These are phyloP conservation scores for Aurelia sp. DNA, from an alignment of 30 jellyfish, hydroid and myxozoan species.

Conservation along the genomic window DNA sequence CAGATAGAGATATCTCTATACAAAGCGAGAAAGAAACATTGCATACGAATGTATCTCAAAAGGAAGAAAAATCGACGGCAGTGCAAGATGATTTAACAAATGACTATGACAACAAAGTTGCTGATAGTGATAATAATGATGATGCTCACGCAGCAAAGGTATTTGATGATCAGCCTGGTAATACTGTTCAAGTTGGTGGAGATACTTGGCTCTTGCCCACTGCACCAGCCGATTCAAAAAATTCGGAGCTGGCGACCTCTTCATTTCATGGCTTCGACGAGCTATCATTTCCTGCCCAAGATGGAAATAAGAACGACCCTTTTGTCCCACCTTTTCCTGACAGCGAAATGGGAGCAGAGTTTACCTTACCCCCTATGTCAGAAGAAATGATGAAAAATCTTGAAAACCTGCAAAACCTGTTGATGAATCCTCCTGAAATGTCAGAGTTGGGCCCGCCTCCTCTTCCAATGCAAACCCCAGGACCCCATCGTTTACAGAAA, in stretches of 20 bases:
- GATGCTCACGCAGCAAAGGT: background rate
- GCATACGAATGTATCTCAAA: background rate
- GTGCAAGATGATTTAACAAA: background rate
- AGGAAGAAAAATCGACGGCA: background rate
- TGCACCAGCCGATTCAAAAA: background rate
- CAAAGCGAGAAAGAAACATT: background rate
- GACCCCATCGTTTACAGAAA: slow-evolving; percentile 45
- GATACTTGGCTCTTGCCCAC: slow-evolving; percentile 31
- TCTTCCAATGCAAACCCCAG: slow-evolving; percentile 22
- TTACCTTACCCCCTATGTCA: slow-evolving; percentile 33
- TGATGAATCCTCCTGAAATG: slow-evolving; percentile 29
- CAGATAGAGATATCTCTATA: background rate
- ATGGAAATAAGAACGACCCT: background rate
- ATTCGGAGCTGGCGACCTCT: background rate
- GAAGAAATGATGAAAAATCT: slow-evolving; percentile 53
- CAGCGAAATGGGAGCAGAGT: background rate
- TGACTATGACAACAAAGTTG: background rate
- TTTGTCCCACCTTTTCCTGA: background rate
- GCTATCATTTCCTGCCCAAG: background rate
- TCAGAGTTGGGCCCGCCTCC: slow-evolving; percentile 12
- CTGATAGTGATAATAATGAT: background rate
- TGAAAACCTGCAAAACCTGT: slow-evolving; percentile 22
- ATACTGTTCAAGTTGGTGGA: background rate
- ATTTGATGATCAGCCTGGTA: background rate
- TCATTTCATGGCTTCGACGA: background rate